Evolutionary conservation across 1,140 invertebrate genomes (phyloP).

Genomic region (Tenebrio molitor): DNA sequence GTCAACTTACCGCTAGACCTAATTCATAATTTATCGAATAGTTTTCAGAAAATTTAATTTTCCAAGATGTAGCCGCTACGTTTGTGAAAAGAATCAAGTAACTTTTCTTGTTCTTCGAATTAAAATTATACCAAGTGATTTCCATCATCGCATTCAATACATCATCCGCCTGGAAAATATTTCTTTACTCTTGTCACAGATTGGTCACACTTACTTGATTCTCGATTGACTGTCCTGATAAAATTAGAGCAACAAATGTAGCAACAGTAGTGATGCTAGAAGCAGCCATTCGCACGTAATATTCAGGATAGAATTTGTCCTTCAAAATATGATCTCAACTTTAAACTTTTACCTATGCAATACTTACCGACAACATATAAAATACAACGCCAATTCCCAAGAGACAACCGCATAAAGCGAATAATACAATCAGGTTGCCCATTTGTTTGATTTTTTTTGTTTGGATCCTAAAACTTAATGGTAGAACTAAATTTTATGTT

Average conservation of each 20-base stretch:
- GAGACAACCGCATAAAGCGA: not conserved
- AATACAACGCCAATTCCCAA: not conserved
- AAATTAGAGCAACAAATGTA: not conserved
- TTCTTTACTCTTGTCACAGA: not conserved
- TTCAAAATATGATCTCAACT: not conserved
- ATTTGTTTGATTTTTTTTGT: not conserved
- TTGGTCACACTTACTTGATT: not conserved
- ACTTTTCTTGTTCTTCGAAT: not conserved
- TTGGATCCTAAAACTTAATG: not conserved
- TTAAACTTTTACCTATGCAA: not conserved
- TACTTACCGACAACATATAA: not conserved
- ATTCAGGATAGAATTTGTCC: not conserved
- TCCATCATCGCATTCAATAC: not conserved
- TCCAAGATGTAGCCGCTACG: not conserved
- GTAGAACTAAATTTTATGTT: not conserved
- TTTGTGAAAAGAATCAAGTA: not conserved
- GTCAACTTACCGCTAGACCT: not conserved
- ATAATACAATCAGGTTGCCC: not conserved
- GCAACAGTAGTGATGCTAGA: not conserved
- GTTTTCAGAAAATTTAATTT: constrained; percentile 23
- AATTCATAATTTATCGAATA: constrained; percentile 17
- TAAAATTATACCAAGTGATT: constrained; percentile 9
- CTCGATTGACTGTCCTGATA: constrained; percentile 10
- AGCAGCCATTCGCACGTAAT: not conserved
- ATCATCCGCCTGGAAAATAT: not conserved